These are phyloP conservation scores for Eleginops maclovinus DNA, from an alignment of 2,113 vertebrate genomes.

Conservation along the genomic window DNA sequence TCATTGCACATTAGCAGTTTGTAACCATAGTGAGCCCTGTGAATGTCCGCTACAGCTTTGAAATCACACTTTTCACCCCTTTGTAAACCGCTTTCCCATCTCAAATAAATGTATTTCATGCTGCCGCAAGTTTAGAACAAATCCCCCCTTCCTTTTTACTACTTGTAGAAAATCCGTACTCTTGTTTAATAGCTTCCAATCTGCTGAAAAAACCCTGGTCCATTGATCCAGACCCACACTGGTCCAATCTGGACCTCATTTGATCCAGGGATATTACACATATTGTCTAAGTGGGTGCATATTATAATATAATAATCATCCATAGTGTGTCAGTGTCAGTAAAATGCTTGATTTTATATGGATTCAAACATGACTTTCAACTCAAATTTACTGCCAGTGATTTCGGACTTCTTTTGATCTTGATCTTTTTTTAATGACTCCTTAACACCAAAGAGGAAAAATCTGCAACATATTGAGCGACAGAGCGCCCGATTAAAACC, in stretches of 20 bases:
- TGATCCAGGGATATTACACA: constrained; percentile 16
- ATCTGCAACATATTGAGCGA: not conserved
- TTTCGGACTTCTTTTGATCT: not conserved
- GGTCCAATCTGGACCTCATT: constrained; percentile 33
- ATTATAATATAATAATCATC: no score
- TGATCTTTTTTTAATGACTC: not conserved
- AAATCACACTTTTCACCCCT: constrained; percentile 3
- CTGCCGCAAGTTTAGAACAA: constrained; percentile 28
- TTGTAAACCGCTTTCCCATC: constrained; percentile 10
- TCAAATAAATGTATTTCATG: constrained; percentile 44
- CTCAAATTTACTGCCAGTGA: not conserved
- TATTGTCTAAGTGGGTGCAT: constrained; percentile 1
- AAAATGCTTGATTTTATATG: not conserved
- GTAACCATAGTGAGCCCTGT: constrained; percentile 6
- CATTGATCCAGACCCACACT: constrained; percentile 27
- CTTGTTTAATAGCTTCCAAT: constrained; percentile 58
- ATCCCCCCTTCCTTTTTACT: constrained; percentile 48
- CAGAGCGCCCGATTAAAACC: not conserved
- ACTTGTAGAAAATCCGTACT: constrained; percentile 56
- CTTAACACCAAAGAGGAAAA: not conserved
- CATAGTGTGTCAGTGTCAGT: not conserved
- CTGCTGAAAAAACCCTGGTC: constrained; percentile 34
- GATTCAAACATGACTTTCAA: not conserved
- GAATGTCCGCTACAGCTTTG: constrained; percentile 25
- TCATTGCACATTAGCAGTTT: not conserved